These are phyloP conservation scores for Eupithecia exiguata DNA, from an alignment of 2,888 invertebrate genomes.

Conservation along the genomic window DNA sequence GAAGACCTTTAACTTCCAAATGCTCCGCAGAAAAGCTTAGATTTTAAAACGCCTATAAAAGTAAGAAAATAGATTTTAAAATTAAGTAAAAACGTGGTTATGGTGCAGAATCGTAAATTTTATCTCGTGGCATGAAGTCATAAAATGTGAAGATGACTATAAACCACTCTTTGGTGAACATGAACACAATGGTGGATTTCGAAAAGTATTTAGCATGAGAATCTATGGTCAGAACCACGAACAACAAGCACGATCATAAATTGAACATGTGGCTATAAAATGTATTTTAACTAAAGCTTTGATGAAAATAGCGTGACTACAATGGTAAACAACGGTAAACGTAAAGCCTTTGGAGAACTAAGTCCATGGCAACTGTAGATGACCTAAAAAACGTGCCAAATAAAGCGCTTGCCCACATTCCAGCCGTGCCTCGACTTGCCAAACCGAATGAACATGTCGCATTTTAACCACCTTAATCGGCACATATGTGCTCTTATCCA, in stretches of 20 bases:
- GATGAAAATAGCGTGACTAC: slow-evolving; percentile 12
- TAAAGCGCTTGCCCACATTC: slow-evolving; percentile 62
- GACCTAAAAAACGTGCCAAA: slow-evolving; percentile 53
- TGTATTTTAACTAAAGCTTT: slow-evolving; percentile 7
- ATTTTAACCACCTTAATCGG: slow-evolving; percentile 63
- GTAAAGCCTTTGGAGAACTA: slow-evolving; percentile 26
- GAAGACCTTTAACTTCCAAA: slow-evolving; percentile 34
- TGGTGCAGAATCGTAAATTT: slow-evolving; percentile 34
- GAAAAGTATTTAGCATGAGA: slow-evolving; percentile 31
- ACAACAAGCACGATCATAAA: slow-evolving; percentile 19
- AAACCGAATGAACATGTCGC: slow-evolving; percentile 58
- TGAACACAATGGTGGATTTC: slow-evolving; percentile 32
- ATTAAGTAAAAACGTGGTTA: slow-evolving; percentile 29
- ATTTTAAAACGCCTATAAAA: slow-evolving; percentile 24
- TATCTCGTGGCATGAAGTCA: slow-evolving; percentile 32
- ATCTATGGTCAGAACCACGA: slow-evolving; percentile 21
- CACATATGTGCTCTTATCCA: slow-evolving; percentile 66
- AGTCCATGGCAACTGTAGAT: slow-evolving; percentile 33
- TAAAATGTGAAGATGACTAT: slow-evolving; percentile 31
- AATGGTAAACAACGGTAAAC: slow-evolving; percentile 24
- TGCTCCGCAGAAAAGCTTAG: slow-evolving; percentile 22
- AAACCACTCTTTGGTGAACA: slow-evolving; percentile 30
- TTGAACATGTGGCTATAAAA: slow-evolving; percentile 8
- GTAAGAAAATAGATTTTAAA: slow-evolving; percentile 22
- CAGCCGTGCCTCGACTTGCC: slow-evolving; percentile 52